phyloP scores from a whole-genome alignment of 2,797 vertebrate genomes.

The Eulemur mongoz region DNA sequence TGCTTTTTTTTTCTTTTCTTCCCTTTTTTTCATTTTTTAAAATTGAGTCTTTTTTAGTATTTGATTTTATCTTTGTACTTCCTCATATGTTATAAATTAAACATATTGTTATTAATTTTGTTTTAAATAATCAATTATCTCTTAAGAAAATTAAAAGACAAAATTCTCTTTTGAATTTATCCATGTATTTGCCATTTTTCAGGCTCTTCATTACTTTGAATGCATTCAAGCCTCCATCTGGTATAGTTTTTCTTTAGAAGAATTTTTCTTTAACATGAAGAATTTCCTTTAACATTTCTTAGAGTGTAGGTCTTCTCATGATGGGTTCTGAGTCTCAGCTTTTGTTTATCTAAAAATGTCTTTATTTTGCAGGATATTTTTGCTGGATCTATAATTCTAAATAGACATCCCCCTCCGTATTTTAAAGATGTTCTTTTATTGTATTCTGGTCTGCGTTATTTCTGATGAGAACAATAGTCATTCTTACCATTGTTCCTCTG shows the following conservation, averaged over 20 bases:
- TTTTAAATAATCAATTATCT: neutral
- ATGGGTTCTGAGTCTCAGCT: neutral
- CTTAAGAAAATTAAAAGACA: constrained; percentile 16
- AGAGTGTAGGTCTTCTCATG: neutral
- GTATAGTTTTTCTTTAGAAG: neutral
- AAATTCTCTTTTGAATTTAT: neutral
- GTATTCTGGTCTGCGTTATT: neutral
- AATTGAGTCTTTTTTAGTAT: neutral
- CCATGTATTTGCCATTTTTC: neutral
- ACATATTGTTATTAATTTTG: neutral
- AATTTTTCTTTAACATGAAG: neutral
- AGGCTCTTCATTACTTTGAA: neutral
- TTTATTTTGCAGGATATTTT: neutral
- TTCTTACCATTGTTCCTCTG: neutral
- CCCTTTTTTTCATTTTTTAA: neutral
- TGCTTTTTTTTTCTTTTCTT: neutral
- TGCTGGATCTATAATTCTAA: neutral
- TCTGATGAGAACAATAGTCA: neutral
- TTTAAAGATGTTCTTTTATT: neutral
- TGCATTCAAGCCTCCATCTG: neutral
- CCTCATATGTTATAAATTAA: neutral
- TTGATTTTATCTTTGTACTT: neutral
- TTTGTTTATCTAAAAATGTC: neutral
- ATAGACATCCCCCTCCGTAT: neutral
- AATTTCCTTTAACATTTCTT: neutral